Evolutionary conservation across 1,140 invertebrate genomes (phyloP).

Genomic region (Orius insidiosus): DNA sequence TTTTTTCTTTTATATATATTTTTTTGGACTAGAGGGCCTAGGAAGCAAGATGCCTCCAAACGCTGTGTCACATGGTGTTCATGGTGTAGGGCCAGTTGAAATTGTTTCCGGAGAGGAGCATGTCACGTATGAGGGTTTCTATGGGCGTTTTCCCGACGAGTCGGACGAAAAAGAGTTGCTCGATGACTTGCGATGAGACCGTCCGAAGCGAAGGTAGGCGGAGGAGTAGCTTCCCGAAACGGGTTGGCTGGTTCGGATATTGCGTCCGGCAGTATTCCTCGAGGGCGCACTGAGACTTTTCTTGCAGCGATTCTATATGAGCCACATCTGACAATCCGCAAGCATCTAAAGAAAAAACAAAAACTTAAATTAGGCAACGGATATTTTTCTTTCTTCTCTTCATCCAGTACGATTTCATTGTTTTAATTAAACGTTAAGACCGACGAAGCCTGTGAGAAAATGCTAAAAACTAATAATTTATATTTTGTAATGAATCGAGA

Average conservation of each 20-base stretch:
- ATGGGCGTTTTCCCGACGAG: conserved; percentile 92
- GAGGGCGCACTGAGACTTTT: conserved; percentile 90
- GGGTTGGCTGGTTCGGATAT: conserved; percentile 90
- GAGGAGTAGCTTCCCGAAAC: conserved; percentile 88
- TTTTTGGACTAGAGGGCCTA: too few relatives aligned
- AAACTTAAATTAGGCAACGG: too few relatives aligned
- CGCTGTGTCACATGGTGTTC: conserved; percentile 58
- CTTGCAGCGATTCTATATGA: conserved; percentile 89
- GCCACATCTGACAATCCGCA: conserved; percentile 83
- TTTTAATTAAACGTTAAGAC: too few relatives aligned
- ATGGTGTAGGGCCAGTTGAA: conserved; percentile 91
- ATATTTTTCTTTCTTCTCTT: too few relatives aligned
- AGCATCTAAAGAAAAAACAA: conserved; percentile 68
- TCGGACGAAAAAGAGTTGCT: conserved; percentile 93
- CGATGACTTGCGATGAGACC: conserved; percentile 85
- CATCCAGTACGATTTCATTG: too few relatives aligned
- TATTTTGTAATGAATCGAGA: too few relatives aligned
- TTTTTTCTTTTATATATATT: too few relatives aligned
- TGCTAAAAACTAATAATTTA: too few relatives aligned
- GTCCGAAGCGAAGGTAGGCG: conserved; percentile 80
- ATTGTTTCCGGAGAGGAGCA: conserved; percentile 81
- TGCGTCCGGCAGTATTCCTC: conserved; percentile 85
- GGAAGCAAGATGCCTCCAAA: conserved; percentile 25
- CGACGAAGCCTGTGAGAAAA: too few relatives aligned
- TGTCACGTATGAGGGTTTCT: conserved; percentile 90